These are phyloP conservation scores for Gymnothorax reevesii DNA, from an alignment of 2,797 vertebrate species.

Conservation along the genomic window DNA sequence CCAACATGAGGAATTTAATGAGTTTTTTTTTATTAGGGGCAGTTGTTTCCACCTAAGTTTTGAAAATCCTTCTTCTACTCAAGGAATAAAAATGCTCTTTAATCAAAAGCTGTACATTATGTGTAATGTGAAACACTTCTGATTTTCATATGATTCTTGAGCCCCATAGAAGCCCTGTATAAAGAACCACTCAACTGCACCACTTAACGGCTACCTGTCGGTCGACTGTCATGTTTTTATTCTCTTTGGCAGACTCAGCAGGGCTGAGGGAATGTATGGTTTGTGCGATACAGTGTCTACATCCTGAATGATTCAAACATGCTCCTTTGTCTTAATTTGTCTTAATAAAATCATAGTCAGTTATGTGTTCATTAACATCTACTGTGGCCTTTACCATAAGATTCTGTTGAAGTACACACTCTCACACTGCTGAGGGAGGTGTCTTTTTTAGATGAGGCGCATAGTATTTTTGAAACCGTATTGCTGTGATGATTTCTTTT, in stretches of 20 bases:
- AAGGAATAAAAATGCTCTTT: not conserved
- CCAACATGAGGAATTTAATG: not conserved
- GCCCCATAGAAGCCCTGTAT: not conserved
- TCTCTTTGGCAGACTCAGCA: not conserved
- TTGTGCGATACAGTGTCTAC: not conserved
- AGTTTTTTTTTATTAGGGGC: not conserved
- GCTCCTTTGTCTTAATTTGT: conserved; percentile 11
- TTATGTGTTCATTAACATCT: not conserved
- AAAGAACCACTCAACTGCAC: not conserved
- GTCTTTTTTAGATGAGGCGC: conserved; percentile 42
- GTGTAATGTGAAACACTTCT: not conserved
- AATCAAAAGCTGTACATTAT: not conserved
- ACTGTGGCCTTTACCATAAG: not conserved
- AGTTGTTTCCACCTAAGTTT: not conserved
- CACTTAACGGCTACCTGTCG: not conserved
- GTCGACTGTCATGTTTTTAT: not conserved
- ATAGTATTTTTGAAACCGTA: conserved; percentile 9
- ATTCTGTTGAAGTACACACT: not conserved
- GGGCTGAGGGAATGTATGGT: not conserved
- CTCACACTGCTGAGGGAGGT: not conserved
- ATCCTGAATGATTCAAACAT: not conserved
- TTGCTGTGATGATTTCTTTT: conserved; percentile 3
- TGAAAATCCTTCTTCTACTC: not conserved
- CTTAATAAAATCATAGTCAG: not conserved
- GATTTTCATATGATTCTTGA: not conserved